phyloP scores from a whole-genome alignment of 2,888 invertebrate genomes.

The Phanerotoma sp. region DNA sequence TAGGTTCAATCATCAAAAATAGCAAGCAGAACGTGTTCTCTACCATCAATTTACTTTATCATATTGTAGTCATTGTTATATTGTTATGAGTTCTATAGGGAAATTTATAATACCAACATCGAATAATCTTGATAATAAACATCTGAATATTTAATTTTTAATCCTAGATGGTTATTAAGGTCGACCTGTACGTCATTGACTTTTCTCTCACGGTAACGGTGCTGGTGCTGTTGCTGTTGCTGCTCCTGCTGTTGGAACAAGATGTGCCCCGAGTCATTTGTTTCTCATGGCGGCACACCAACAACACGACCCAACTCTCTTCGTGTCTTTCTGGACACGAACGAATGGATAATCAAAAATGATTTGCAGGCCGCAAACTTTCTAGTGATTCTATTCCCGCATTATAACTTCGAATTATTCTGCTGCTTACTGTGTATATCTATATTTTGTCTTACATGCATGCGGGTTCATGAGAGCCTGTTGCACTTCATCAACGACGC shows the following conservation, averaged over 20 bases:
- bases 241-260: slow-evolving; percentile 2
- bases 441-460: not conserved
- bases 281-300: not conserved
- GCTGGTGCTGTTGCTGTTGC: too few species aligned
- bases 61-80: too few species aligned
- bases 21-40: too few species aligned
- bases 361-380: slow-evolving; percentile 15
- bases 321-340: not conserved
- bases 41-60: too few species aligned
- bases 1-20: too few species aligned
- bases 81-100: too few species aligned
- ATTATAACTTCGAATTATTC: not conserved
- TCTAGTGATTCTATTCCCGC: slow-evolving; percentile 21
- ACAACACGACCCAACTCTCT: not conserved
- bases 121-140: too few species aligned
- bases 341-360: slow-evolving; percentile 5
- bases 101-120: too few species aligned
- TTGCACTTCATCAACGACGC: not conserved
- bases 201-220: slow-evolving; percentile 19
- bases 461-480: slow-evolving; percentile 6
- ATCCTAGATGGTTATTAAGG: slow-evolving; percentile 10
- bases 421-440: not conserved
- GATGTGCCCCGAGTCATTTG: slow-evolving; percentile 14
- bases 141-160: not conserved
- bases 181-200: slow-evolving; percentile 16